Base-by-base conservation (phyloP, 2,797 vertebrate species). In the Crocodylus rhombifer region DNA sequence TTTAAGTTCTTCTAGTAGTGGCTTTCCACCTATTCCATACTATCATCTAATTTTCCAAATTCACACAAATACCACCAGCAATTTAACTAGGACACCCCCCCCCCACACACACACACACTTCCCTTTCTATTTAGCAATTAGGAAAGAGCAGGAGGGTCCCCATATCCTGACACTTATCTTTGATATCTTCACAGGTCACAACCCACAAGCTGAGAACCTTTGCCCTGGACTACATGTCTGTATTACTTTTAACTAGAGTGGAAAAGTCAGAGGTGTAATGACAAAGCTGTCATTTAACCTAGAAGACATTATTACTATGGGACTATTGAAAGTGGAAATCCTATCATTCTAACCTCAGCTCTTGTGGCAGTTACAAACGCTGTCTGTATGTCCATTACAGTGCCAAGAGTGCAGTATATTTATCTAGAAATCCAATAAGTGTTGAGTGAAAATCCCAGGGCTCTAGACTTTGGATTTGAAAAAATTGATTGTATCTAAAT, bases 181-280 rank as follows among this genome's bases (percentile, higher is more conserved):
- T 82, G 84, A 67, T 56, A 17, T 61, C 57, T 69, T 81, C 55
- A 74, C 7, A 13, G 20, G 55, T 23, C 1, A 73, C 8, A 21
- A 14, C 42, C 23, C 36, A 21, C 23, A 5, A 14, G 11, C n/a
- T 6, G 90, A 23, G 4, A 80, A 21, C 18, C 77, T 82, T 57
- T 55, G 20, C 76, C 33, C 57, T 1, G 2, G 15, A 57, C 65
- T 14, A 67, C 58, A 0, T 23, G 12, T 14, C n/a, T 4, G 65
- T 2, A 51, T 2, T 82, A 1, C 2, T 65, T 87, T 83, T 61
- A 51, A 77, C 0, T 1, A 6, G 9, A 67, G 17, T 33, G 33
- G 11, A 81, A 85, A 90, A 62, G 75, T 69, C 10, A 28, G 17
- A 88, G 80, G 4, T 4, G 5, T 56, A 13, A 81, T 14, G 62